phyloP scores from a whole-genome alignment of 2,113 vertebrate genomes.

The Forbesichthys agassizii region DNA sequence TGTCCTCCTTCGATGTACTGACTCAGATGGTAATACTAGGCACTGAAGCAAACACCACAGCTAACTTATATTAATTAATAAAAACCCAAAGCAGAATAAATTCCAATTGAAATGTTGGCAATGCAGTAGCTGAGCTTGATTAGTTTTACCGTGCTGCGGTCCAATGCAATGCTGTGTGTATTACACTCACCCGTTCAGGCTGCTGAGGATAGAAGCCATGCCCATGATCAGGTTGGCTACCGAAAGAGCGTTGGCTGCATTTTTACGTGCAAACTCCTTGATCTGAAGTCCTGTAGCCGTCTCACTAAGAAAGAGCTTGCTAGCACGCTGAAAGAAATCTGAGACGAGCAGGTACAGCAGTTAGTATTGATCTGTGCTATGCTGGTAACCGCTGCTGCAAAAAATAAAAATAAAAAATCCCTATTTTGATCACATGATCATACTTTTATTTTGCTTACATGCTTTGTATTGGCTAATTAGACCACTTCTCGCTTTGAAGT shows the following conservation, averaged over 20 bases:
- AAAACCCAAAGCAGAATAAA: neutral
- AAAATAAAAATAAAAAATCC: slow-evolving; percentile 13
- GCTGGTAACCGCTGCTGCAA: slow-evolving; percentile 8
- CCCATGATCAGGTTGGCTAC: slow-evolving; percentile 87
- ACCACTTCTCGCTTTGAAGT: too few relatives aligned
- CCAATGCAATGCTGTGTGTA: neutral
- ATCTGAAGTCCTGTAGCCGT: slow-evolving; percentile 49
- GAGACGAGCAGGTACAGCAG: slow-evolving; percentile 53
- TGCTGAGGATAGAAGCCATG: slow-evolving; percentile 88
- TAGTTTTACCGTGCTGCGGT: neutral
- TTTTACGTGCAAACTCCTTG: slow-evolving; percentile 84
- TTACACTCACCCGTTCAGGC: slow-evolving; percentile 81
- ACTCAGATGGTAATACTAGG: too few relatives aligned
- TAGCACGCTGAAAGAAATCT: slow-evolving; percentile 80
- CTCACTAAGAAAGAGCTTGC: slow-evolving; percentile 78
- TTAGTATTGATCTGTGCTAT: slow-evolving; percentile 44
- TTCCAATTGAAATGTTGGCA: neutral
- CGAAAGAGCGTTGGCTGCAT: slow-evolving; percentile 85
- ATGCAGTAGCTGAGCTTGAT: neutral
- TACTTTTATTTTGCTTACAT: neutral
- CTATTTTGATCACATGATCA: slow-evolving; percentile 8
- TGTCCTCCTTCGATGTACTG: too few relatives aligned
- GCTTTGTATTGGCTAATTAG: too few relatives aligned
- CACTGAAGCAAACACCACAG: too few relatives aligned
- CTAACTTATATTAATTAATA: neutral